Evolutionary conservation across 2,113 vertebrate genomes (phyloP), one percentile per base, ranked within the genome.

Genomic region (Lethenteron camtschaticum): DNA sequence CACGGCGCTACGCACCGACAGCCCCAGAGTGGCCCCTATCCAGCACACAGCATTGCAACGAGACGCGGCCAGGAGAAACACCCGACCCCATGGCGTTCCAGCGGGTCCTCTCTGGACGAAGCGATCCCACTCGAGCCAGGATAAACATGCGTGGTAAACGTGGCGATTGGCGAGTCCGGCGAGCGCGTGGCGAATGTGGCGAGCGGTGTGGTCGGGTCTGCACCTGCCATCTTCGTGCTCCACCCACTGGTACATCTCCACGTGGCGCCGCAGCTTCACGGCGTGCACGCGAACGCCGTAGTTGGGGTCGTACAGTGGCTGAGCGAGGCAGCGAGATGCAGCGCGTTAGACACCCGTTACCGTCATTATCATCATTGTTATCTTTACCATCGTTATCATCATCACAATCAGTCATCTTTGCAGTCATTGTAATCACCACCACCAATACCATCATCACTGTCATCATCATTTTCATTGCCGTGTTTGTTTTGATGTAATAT

Each of bases 191-290:
- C 10, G 20, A 20, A 11, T 66, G 13, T 13, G 59, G 60, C 2
- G 60, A 66, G 60, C 9, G 60, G 41, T 41, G 41, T 41, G 60
- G 60, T 9, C 14, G 60, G 60, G 60, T 66, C 20, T 2, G 10
- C 72, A 96, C 94, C 72, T 87, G 75, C 88, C 89, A 16, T 95
- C 88, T 60, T 78, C 82, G 14, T 84, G 79, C 71, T 99, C 94
- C 69, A 96, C 87, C 94, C 94, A 99, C 72, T 99, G 94, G 75
- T 90, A 99, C 94, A 99, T 99, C 79, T 99, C 92, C 77, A 96
- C 94, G 0, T 84, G 78, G 68, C 94, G 85, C 72, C 83, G 85
- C 69, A 99, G 79, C 73, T 95, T 96, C 81, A 88, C 94, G 1
- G 89, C 88, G 3, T 83, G 83, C 70, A 99, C 81, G 58, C 76